Conservation (phyloP, 2,797 vertebrate species). For the Falco rusticolus region DNA sequence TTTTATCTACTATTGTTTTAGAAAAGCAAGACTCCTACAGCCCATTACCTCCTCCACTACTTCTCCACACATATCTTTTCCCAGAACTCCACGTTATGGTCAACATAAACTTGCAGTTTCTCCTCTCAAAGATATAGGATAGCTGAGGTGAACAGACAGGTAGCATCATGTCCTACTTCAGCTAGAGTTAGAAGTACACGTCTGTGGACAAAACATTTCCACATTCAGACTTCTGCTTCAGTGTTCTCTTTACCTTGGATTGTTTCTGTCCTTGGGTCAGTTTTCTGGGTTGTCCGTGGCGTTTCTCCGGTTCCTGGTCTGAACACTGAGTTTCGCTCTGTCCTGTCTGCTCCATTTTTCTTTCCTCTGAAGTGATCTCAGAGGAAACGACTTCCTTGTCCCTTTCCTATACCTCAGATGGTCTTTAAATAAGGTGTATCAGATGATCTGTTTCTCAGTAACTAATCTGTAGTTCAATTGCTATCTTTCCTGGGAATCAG, state of each 20-base stretch:
- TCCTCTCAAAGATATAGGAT: background rate
- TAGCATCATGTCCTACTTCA: background rate
- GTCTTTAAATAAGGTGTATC: background rate
- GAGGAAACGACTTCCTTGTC: background rate
- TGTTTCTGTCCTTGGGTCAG: background rate
- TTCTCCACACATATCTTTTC: background rate
- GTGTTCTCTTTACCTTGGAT: background rate
- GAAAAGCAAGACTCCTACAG: background rate
- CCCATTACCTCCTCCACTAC: background rate
- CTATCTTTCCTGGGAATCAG: conserved; percentile 5
- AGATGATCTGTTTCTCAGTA: conserved; percentile 8
- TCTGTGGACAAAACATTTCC: background rate
- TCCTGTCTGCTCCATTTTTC: background rate
- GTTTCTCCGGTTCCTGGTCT: background rate
- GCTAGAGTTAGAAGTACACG: background rate
- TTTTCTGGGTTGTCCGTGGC: background rate
- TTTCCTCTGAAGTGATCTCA: background rate
- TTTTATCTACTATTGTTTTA: conserved; percentile 47
- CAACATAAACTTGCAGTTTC: background rate
- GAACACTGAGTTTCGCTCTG: background rate
- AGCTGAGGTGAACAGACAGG: background rate
- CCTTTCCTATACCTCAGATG: background rate
- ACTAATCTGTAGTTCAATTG: background rate
- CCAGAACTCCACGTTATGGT: background rate
- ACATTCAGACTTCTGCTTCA: background rate